Evolutionary conservation across 2,113 vertebrate genomes (phyloP).

Genomic region (Rhynchomys soricoides): DNA sequence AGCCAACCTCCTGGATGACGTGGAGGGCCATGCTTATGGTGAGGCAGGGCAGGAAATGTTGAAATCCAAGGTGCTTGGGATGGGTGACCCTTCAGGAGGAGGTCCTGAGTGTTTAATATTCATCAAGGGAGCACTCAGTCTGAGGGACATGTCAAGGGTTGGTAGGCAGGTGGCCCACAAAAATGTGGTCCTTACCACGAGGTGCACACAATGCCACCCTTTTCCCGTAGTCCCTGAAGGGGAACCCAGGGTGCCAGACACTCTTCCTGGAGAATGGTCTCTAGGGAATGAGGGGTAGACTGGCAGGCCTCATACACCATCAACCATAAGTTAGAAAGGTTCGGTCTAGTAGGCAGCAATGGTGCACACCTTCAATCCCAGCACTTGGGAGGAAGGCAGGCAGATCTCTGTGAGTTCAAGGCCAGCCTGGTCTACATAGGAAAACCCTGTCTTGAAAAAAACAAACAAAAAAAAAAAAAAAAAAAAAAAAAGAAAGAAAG

Average conservation of each 20-base stretch:
- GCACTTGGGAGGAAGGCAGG: background rate
- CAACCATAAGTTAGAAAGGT: background rate
- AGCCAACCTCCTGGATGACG: constrained; percentile 95
- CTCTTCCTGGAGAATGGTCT: background rate
- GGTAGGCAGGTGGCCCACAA: background rate
- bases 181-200: background rate
- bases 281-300: background rate
- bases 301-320: background rate
- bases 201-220: background rate
- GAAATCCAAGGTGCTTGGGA: background rate
- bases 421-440: background rate
- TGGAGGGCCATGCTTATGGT: constrained; percentile 94
- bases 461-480: background rate
- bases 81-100: background rate
- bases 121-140: background rate
- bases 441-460: background rate
- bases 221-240: background rate
- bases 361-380: background rate
- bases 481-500: background rate
- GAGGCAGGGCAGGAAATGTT: constrained; percentile 67
- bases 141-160: background rate
- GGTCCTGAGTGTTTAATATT: background rate
- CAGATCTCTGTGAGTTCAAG: background rate
- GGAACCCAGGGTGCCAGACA: background rate
- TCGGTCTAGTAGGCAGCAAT: background rate